Evolutionary conservation across 92 coral and sea anemone genomes (phyloP), one percentile per base, ranked within the genome.

Genomic region (Parazoanthus darwini): DNA sequence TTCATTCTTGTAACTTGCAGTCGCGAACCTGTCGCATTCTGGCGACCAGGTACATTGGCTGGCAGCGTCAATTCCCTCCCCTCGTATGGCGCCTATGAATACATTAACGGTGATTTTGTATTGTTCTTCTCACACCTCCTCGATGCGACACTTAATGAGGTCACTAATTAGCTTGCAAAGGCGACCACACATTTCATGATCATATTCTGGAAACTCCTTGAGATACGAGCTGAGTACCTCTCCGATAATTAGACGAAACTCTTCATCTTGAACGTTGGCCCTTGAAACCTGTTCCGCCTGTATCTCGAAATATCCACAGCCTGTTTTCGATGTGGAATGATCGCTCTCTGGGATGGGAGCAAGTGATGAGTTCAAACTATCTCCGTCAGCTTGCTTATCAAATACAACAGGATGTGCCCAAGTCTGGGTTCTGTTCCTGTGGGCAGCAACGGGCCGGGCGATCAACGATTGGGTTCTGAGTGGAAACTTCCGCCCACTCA

Each of bases 1-100:
- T 20, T 94, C 90, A 56, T 91, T 94, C n/a, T 91, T 90, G 74
- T 85, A 94, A 77, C 93, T 90, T 77, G 96, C 96, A 39, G 93
- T 82, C 26, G 93, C 96, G 59, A 92, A 92, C 83, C 90, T 94
- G 88, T 94, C 96, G 46, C 91, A 86, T 44, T 82, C 85, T 1
- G 94, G 94, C 9, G 94, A 89, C 96, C 94, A 94, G 25, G 92
- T 48, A 22, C 96, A 94, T 81, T 94, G 96, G 15, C 93, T 94
- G 2, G 96, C 96, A 6, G 86, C 93, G 1, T 91, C 92, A 29
- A 91, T 89, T 16, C 96, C 96, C 25, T 94, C 89, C 16, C 74
- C 96, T 2, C 91, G 80, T 7, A 94, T 89, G 9, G 94, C 94
- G 13, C 96, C 96, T 6, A 94, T 86, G 63, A 85, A 94, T 5